phyloP scores from a whole-genome alignment of 1,140 invertebrate species.

The Galleria mellonella region DNA sequence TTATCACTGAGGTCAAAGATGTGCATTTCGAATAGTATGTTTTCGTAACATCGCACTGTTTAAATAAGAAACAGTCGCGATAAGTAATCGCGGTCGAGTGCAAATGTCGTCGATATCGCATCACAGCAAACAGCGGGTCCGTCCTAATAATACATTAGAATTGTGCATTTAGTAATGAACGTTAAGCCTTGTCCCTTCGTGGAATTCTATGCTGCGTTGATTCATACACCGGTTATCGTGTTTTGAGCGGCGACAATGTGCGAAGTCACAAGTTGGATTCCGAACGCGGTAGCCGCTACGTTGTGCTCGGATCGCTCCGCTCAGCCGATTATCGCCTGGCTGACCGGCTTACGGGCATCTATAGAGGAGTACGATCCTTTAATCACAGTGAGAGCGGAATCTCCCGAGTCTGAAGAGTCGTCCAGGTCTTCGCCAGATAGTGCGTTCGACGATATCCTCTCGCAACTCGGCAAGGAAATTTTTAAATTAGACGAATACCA shows the following conservation, averaged over 20 bases:
- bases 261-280: conserved; percentile 70
- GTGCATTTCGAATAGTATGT: conserved; percentile 16
- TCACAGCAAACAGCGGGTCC: conserved; percentile 9
- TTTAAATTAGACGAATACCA: conserved; percentile 67
- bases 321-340: conserved; percentile 56
- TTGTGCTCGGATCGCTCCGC: conserved; percentile 49
- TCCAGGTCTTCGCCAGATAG: conserved; percentile 36
- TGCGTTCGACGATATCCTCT: conserved; percentile 68
- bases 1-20: conserved; percentile 27
- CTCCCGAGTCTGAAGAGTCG: conserved; percentile 17
- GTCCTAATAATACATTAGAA: conserved; percentile 15
- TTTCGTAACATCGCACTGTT: conserved; percentile 26
- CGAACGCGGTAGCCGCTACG: conserved; percentile 54
- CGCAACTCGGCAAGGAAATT: conserved; percentile 64
- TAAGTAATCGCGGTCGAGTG: conserved; percentile 59
- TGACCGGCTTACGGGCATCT: conserved; percentile 42
- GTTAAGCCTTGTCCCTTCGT: conserved; percentile 50
- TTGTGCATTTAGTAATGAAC: conserved; percentile 11
- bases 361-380: conserved; percentile 69
- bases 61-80: conserved; percentile 50
- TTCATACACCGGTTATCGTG: conserved; percentile 69
- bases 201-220: conserved; percentile 47
- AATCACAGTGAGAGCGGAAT: conserved; percentile 26
- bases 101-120: conserved; percentile 57
- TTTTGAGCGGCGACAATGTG: conserved; percentile 43